Conservation (phyloP, 2,888 invertebrate genomes). For the Hyposoter didymator region DNA sequence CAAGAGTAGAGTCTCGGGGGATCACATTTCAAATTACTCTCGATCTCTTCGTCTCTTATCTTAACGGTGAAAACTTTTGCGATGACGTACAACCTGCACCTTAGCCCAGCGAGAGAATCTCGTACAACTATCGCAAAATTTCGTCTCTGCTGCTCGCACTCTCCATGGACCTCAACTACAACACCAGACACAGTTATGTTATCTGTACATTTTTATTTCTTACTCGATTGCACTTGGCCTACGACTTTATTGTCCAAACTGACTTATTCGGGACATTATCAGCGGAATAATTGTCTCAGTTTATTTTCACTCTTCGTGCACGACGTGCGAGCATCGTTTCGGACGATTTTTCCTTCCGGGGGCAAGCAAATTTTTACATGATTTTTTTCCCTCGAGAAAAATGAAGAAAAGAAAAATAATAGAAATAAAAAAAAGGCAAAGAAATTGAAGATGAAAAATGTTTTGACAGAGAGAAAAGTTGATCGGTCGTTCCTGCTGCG, state of each 20-base stretch:
- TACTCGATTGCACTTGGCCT: background rate
- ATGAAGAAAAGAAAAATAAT: too few species aligned
- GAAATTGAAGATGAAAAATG: background rate
- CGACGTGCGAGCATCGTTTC: background rate
- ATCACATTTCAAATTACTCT: slow-evolving; percentile 16
- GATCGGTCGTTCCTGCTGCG: slow-evolving; percentile 41
- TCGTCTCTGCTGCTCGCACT: slow-evolving; percentile 14
- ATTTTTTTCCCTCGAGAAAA: too few species aligned
- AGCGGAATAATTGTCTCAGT: background rate
- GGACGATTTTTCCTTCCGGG: background rate
- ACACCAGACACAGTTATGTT: slow-evolving; percentile 20
- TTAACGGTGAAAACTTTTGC: slow-evolving; percentile 67
- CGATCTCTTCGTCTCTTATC: slow-evolving; percentile 54
- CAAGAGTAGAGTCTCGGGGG: slow-evolving; percentile 22
- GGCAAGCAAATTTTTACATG: too few species aligned
- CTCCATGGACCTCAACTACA: slow-evolving; percentile 27
- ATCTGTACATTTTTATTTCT: slow-evolving; percentile 28
- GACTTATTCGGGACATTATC: slow-evolving; percentile 11
- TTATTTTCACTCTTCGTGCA: background rate
- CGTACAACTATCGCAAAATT: slow-evolving; percentile 46
- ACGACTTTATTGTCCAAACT: slow-evolving; percentile 4
- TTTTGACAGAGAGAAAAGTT: background rate
- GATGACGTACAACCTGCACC: slow-evolving; percentile 62
- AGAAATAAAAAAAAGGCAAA: too few species aligned
- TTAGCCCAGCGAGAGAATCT: slow-evolving; percentile 14